Evolutionary conservation across 2,888 invertebrate species (phyloP).

Genomic region (Leptura quadrifasciata): DNA sequence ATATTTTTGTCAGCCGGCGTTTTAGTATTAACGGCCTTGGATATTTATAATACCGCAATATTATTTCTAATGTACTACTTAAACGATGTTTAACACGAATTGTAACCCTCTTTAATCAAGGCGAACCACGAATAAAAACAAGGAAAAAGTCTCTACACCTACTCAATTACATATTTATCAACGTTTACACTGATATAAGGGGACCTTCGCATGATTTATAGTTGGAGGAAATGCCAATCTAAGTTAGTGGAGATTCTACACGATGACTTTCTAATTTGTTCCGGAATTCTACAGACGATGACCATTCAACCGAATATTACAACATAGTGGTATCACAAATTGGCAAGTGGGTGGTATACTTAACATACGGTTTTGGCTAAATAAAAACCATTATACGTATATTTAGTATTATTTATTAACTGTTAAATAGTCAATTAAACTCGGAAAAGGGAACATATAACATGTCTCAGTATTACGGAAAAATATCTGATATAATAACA

Average conservation of each 20-base stretch:
- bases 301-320: neutral
- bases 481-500: no score
- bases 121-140: conserved; percentile 3
- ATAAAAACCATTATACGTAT: no score
- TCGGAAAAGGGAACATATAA: no score
- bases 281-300: conserved; percentile 26
- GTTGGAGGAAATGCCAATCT: conserved; percentile 32
- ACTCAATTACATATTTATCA: conserved; percentile 22
- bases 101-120: conserved; percentile 1
- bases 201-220: conserved; percentile 32
- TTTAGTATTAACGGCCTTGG: neutral
- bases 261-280: conserved; percentile 29
- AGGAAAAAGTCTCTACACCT: conserved; percentile 13
- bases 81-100: neutral
- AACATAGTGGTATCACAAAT: neutral
- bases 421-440: no score
- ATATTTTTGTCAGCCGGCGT: neutral
- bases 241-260: conserved; percentile 24
- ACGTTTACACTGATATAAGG: conserved; percentile 16
- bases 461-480: no score
- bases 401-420: no score
- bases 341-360: neutral
- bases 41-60: neutral
- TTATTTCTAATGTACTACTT: neutral
- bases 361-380: no score